Evolutionary conservation across 1,140 invertebrate genomes (phyloP), one percentile per base, ranked within the genome.

Genomic region (Thaumetopoea pityocampa): DNA sequence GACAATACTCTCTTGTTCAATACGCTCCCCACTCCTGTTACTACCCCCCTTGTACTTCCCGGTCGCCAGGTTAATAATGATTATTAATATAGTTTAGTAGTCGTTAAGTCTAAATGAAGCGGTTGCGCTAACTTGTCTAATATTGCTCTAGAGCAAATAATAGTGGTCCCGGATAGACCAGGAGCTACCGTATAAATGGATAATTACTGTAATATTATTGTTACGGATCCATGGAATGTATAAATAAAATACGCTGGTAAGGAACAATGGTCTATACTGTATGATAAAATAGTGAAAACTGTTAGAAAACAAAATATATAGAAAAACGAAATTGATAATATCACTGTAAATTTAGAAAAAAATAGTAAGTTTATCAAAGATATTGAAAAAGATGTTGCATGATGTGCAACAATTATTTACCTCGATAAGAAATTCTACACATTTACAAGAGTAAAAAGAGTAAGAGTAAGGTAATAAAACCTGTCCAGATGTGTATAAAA

Each of bases 11-110:
- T 51, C 34, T 48, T 58, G 40, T 46, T 40, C 33, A 9, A 15
- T 20, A 22, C 19, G 16, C n/a, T 23, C 5, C 23, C 20, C 41
- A 23, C 27, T 18, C 20, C 23, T 11, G 6, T 5, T 15, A n/a
- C 16, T 12, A 3, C 14, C 8, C 8, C 35, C 9, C 16, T 2
- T 20, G 4, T 15, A 9, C 23, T 23, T 28, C 34, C 10, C 19
- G 12, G 23, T 34, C 26, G 47, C 32, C 59, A 57, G 67, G 66
- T 67, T 71, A 70, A 67, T 76, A 67, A 72, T 63, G 62, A 70
- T 72, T 69, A 76, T 72, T 76, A 76, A 72, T 72, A 76, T 76
- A 76, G 71, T 76, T 72, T 66, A 67, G 57, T 30, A 67, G 58
- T 73, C 60, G 67, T 70, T 68, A 71, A 60, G 53, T 68, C 50